A percentile compares a stretch with the other conserved stretches of the same genome.
phyloP scores from a whole-genome alignment of 2,888 invertebrate species.

The Leptarthrus brevirostris region DNA sequence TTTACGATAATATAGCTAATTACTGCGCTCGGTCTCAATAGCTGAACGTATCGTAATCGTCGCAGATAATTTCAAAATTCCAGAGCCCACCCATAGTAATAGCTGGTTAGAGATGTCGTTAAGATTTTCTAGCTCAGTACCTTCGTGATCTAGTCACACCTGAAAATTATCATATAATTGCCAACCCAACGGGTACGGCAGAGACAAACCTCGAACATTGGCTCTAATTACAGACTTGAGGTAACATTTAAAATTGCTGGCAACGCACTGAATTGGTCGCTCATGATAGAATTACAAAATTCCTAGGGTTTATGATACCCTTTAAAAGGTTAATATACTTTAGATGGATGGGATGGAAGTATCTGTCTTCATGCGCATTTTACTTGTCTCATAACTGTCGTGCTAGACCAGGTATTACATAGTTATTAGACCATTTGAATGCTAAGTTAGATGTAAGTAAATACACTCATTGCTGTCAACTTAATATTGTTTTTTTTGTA shows the following conservation, averaged over 20 bases:
- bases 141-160: slow-evolving; percentile 42
- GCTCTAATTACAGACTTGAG: slow-evolving; percentile 36
- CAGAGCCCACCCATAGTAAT: slow-evolving; percentile 31
- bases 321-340: too few relatives aligned
- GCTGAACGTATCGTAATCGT: slow-evolving; percentile 28
- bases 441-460: too few relatives aligned
- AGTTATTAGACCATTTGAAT: too few relatives aligned
- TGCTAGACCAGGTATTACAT: too few relatives aligned
- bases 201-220: slow-evolving; percentile 31
- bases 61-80: slow-evolving; percentile 31
- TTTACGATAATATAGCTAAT: slow-evolving; percentile 17
- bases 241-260: neutral
- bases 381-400: too few relatives aligned
- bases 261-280: neutral
- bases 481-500: too few relatives aligned
- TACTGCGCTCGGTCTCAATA: neutral
- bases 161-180: slow-evolving; percentile 48
- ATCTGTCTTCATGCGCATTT: too few relatives aligned
- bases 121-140: slow-evolving; percentile 5
- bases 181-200: neutral
- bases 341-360: too few relatives aligned
- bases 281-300: neutral
- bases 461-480: too few relatives aligned
- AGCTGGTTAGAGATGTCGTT: slow-evolving; percentile 16
- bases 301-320: neutral